phyloP scores from a whole-genome alignment of 64 coral and sea anemone species.

The Montipora cactus region DNA sequence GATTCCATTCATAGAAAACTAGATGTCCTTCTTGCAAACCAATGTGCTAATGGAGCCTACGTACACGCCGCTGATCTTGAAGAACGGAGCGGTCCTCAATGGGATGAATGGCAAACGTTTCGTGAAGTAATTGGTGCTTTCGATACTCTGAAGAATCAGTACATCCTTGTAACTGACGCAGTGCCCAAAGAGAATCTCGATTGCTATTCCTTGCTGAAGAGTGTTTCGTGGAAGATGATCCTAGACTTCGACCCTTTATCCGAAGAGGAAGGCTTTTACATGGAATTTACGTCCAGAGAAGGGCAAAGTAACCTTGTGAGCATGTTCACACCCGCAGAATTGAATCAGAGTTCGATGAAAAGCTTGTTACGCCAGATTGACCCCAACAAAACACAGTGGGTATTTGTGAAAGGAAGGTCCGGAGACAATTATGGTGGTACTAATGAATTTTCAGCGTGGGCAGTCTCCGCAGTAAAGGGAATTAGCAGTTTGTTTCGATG shows the following conservation, averaged over 20 bases:
- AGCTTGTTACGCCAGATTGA: conserved; percentile 51
- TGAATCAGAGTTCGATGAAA: conserved; percentile 1
- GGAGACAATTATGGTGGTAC: conserved; percentile 14
- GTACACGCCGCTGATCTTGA: not conserved
- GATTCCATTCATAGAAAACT: not conserved
- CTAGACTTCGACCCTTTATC: conserved; percentile 69
- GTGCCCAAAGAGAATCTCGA: not conserved
- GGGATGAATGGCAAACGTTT: conserved; percentile 71
- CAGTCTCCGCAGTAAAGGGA: not conserved
- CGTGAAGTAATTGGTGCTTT: conserved; percentile 18
- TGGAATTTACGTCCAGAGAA: conserved; percentile 35
- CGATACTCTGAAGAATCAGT: conserved; percentile 52
- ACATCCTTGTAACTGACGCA: conserved; percentile 55
- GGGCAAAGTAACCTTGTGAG: conserved; percentile 13
- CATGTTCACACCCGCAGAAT: conserved; percentile 63
- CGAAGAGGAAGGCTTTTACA: conserved; percentile 74
- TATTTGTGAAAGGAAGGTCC: conserved; percentile 77
- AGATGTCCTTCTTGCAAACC: conserved; percentile 9
- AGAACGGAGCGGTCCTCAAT: conserved; percentile 10
- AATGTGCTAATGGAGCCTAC: not conserved
- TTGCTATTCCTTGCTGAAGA: conserved; percentile 12
- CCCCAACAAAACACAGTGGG: conserved; percentile 58
- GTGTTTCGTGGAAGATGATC: conserved; percentile 75
- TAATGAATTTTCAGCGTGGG: conserved; percentile 35
- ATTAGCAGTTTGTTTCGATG: conserved; percentile 59